These are phyloP conservation scores for Torymus aiolomorphi DNA, from an alignment of 2,888 invertebrate genomes.

Conservation along the genomic window DNA sequence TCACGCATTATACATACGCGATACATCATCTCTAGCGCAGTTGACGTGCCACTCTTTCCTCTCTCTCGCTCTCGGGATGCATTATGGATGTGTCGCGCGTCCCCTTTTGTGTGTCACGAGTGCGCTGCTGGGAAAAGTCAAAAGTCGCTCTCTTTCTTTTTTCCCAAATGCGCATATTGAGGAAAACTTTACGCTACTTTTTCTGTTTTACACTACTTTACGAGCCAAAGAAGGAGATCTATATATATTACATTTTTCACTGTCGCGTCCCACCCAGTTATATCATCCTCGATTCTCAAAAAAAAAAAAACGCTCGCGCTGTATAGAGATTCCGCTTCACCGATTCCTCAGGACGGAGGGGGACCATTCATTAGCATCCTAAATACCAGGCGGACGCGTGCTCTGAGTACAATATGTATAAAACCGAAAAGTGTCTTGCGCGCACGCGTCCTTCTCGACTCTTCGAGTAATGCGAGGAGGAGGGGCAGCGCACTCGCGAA, in stretches of 20 bases:
- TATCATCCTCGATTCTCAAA: too few species aligned
- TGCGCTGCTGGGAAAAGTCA: too few species aligned
- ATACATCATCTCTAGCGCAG: constrained; percentile 42
- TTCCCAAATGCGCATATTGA: too few species aligned
- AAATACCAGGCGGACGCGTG: constrained; percentile 8
- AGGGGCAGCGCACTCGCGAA: neutral
- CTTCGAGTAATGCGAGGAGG: constrained; percentile 22
- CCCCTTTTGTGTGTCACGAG: too few species aligned
- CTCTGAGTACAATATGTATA: neutral
- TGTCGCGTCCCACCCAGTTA: too few species aligned
- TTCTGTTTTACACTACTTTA: too few species aligned
- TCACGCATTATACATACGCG: neutral
- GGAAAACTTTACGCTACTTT: too few species aligned
- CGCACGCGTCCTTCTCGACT: constrained; percentile 11
- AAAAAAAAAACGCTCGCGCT: neutral
- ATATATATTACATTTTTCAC: too few species aligned
- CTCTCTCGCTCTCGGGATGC: constrained; percentile 20
- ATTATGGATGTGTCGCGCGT: constrained; percentile 38
- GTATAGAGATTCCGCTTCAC: constrained; percentile 10
- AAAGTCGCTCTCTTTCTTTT: too few species aligned
- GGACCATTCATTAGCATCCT: constrained; percentile 22
- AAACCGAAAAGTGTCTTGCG: neutral
- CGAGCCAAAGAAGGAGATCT: too few species aligned
- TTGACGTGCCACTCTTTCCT: constrained; percentile 32
- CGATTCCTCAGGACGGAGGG: neutral